Conservation (phyloP, 2,113 vertebrate species). For the Junco hyemalis region DNA sequence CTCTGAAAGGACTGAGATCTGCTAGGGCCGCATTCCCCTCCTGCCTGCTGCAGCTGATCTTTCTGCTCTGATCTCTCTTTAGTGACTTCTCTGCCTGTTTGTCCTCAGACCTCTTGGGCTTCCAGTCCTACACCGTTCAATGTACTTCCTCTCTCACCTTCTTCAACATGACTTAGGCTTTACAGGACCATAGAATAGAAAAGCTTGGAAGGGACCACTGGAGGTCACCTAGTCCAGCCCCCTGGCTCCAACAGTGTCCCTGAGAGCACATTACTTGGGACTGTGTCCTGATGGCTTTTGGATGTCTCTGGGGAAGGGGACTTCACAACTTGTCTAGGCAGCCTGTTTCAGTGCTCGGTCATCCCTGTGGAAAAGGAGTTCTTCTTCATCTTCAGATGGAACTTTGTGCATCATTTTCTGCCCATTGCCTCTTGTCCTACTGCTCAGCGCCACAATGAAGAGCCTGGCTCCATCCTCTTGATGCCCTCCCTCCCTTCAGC, state of each 20-base stretch:
- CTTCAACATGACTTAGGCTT: background rate
- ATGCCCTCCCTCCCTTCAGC: background rate
- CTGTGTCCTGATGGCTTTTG: background rate
- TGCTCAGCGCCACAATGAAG: rapidly evolving
- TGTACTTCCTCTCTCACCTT: background rate
- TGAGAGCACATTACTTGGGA: background rate
- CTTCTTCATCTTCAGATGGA: background rate
- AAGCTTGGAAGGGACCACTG: background rate
- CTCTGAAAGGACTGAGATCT: background rate
- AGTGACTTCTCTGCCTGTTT: background rate
- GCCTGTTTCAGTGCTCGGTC: background rate
- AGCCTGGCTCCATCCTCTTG: background rate
- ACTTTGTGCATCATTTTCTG: background rate
- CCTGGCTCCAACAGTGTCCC: background rate
- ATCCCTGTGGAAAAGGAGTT: background rate
- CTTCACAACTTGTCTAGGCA: background rate
- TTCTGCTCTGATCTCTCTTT: background rate
- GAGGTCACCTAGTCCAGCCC: background rate
- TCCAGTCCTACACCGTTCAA: background rate
- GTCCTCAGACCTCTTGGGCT: background rate
- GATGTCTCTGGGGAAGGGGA: background rate
- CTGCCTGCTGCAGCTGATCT: background rate
- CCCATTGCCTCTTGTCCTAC: background rate
- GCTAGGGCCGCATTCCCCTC: background rate
- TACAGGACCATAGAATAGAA: background rate